Evolutionary conservation across 2,113 vertebrate species (phyloP).

Genomic region (Vanacampus margaritifer): DNA sequence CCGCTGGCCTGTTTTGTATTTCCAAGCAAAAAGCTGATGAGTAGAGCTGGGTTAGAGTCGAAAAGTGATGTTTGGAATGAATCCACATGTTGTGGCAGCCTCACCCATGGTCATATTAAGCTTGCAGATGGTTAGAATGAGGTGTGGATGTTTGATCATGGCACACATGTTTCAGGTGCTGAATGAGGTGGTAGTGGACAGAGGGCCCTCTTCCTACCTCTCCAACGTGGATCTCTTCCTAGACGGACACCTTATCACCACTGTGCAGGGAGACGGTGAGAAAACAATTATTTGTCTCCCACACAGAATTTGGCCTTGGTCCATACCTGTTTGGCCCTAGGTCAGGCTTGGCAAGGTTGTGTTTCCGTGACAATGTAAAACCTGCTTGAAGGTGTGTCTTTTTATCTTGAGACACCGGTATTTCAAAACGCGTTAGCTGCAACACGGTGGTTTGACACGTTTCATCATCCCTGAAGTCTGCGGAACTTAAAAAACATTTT

Average conservation of each 20-base stretch:
- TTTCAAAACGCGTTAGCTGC: background rate
- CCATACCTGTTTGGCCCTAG: background rate
- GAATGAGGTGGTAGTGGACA: slow-evolving; percentile 80
- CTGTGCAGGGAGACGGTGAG: slow-evolving; percentile 80
- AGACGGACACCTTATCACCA: slow-evolving; percentile 79
- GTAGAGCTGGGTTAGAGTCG: background rate
- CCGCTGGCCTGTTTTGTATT: background rate
- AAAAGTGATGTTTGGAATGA: background rate
- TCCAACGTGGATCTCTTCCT: slow-evolving; percentile 80
- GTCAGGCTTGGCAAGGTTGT: background rate
- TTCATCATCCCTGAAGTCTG: background rate
- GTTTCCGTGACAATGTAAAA: background rate
- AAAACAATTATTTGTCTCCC: background rate
- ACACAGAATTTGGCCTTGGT: background rate
- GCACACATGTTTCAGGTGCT: slow-evolving; percentile 64
- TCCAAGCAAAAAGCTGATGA: background rate
- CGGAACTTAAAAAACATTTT: too few relatives aligned
- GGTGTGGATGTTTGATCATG: background rate
- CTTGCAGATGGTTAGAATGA: background rate
- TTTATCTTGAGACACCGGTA: background rate
- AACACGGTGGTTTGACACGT: background rate
- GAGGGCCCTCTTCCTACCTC: slow-evolving; percentile 78
- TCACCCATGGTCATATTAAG: background rate
- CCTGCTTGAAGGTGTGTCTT: background rate
- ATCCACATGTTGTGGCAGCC: background rate